Evolutionary conservation across 2,888 invertebrate genomes (phyloP), one percentile per base, ranked within the genome.

Genomic region (Osmoderma eremita): DNA sequence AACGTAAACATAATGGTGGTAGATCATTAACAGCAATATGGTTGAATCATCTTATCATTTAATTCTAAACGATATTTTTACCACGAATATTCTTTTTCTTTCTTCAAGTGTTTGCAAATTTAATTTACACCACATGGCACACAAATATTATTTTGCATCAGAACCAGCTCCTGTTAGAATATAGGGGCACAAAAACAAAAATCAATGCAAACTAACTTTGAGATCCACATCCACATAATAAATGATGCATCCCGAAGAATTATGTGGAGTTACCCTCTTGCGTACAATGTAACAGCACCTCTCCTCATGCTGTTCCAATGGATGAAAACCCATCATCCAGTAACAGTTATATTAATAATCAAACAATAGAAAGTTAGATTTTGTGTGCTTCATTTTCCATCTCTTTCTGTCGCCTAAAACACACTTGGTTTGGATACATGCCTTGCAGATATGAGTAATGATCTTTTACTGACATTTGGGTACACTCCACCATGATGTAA

Each of bases 361-460:
- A 77, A 78, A 80, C 79, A 80, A 80, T 79, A 76, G 77, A 77
- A 30, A 77, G 78, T 76, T 78, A 76, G 77, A 78, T 78, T 30
- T 30, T 30, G 3, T 76, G 68, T 72, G 71, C 73, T 76, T 48
- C 20, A 20, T 17, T 20, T 56, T 41, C 20, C n/a, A 6, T 56
- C 41, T 22, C 41, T 20, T n/a, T 56, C 77, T 76, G 73, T 75
- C 77, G 74, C 76, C 30, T 30, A n/a, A 13, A 13, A 22, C 13
- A 6, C 20, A 41, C 20, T 36, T 77, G 78, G 78, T 77, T 78
- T 79, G 77, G 75, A 74, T 71, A 74, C 74, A 76, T 78, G 78
- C 78, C 78, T 78, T 77, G 76, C 77, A 77, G 78, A 78, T 78
- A 79, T 81, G 81, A 81, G 78, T 81, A 81, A 81, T 82, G 82